Evolutionary conservation across 1,140 invertebrate species (phyloP).

Genomic region (Akabosia matsudoensis): DNA sequence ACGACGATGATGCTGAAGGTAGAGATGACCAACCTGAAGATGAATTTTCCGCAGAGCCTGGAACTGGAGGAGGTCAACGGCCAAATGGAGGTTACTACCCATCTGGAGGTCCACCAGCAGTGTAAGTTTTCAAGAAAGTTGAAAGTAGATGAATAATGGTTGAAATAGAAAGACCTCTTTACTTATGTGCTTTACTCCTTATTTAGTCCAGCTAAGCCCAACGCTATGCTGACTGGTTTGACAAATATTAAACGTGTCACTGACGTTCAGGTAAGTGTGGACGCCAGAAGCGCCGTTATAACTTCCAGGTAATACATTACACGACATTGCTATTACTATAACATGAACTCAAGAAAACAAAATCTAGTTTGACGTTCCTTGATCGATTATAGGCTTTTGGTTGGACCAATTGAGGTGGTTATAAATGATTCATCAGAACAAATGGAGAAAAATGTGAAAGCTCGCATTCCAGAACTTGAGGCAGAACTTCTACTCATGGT

Average conservation of each 20-base stretch:
- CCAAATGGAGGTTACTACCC: constrained; percentile 41
- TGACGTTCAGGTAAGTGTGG: constrained; percentile 43
- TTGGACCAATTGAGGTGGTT: constrained; percentile 41
- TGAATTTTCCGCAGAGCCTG: constrained; percentile 34
- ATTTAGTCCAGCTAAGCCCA: constrained; percentile 44
- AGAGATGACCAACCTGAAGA: constrained; percentile 33
- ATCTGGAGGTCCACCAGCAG: constrained; percentile 41
- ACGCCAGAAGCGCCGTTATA: constrained; percentile 46
- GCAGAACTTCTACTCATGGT: constrained; percentile 46
- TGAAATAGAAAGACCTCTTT: not conserved
- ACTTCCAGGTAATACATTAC: constrained; percentile 41
- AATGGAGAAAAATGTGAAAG: constrained; percentile 41
- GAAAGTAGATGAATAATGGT: not conserved
- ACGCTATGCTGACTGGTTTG: constrained; percentile 44
- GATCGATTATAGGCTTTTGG: constrained; percentile 40
- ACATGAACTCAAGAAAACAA: not conserved
- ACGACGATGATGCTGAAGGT: constrained; percentile 29
- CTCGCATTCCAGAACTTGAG: constrained; percentile 46
- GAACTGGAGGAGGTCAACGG: constrained; percentile 37
- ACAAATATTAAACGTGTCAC: constrained; percentile 41
- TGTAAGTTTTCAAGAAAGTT: constrained; percentile 9
- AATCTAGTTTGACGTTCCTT: not conserved
- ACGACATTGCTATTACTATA: too few species aligned
- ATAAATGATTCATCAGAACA: constrained; percentile 46
- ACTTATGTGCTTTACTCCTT: not conserved